Base-by-base conservation (phyloP, 2,797 vertebrate genomes). In the Melanogrammus aeglefinus region DNA sequence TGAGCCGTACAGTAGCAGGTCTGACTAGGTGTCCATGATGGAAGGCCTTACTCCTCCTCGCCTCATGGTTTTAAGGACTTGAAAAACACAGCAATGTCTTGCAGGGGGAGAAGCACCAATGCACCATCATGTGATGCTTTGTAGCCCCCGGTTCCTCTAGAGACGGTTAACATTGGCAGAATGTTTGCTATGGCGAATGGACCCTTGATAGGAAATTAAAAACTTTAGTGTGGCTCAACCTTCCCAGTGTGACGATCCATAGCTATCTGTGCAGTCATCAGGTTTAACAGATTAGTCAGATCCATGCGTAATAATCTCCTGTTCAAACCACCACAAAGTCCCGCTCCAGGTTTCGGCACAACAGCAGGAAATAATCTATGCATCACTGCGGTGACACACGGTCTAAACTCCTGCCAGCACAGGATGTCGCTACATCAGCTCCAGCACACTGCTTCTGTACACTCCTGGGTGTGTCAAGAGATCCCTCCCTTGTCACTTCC, bases 1-100 rank as follows among this genome's bases (percentile, higher is more conserved):
- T 66, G 74, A 74, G 79, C 78, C 80, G 83, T 82, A 86, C 84
- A 82, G 78, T 82, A 82, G 73, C 75, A 84, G 73, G 78, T 81
- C 72, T 81, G 82, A 74, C 79, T 78, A 35, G 0, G 13, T 24
- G 31, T 71, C 80, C 77, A 63, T 72, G 77, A 78, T 74, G 78
- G 75, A 82, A 79, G 78, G 72, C 82, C 74, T 80, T 0, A 21
- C 36, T 38, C 36, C 78, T 84, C 81, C 69, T 77, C 69, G 69
- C 33, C 51, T 35, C 36, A 14, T 21, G 29, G 73, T 63, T 18
- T 44, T 5, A 41, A n/a, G 41, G 66, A n/a, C 24, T n/a, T 10
- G 51, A 14, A 57, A 57, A 21, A 14, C 36, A 38, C 41, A 24
- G 63, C 6, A 69, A 69, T 24, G n/a, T 27, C 63, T 29, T 29